Conservation (phyloP, 1,140 invertebrate genomes). For the Saccostrea glomerata region DNA sequence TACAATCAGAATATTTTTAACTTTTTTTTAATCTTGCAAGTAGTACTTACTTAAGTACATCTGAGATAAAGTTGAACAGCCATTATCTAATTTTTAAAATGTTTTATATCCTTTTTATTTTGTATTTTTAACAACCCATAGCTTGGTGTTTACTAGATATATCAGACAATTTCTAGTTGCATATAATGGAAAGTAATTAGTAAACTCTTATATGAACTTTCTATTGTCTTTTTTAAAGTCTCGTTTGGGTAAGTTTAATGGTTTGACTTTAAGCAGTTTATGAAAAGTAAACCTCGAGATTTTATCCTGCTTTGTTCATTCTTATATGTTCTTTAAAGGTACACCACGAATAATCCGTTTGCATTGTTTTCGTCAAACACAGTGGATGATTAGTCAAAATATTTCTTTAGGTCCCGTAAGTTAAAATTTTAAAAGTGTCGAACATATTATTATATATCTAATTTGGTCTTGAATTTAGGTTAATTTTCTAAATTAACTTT, state of each 20-base stretch:
- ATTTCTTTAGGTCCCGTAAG: not conserved
- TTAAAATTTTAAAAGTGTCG: not conserved
- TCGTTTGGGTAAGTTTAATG: not conserved
- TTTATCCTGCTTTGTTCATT: not conserved
- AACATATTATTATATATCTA: not conserved
- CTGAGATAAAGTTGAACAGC: too few relatives aligned
- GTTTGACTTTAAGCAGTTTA: not conserved
- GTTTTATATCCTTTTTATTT: too few relatives aligned
- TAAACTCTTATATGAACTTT: not conserved
- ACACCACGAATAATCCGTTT: not conserved
- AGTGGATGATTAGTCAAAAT: not conserved
- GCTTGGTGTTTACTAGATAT: too few relatives aligned
- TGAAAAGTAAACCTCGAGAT: not conserved
- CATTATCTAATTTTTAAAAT: too few relatives aligned
- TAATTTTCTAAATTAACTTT: not conserved
- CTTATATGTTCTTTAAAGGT: not conserved
- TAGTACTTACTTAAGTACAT: too few relatives aligned
- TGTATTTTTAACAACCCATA: too few relatives aligned
- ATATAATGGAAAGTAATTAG: not conserved
- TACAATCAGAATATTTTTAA: too few relatives aligned
- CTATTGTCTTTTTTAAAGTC: not conserved
- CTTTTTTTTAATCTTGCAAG: too few relatives aligned
- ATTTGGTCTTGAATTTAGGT: not conserved
- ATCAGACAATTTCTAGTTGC: not conserved
- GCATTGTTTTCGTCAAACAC: not conserved